A percentile compares a stretch with the other conserved stretches of the same genome.
These are phyloP conservation scores for Phylloscopus whistleri DNA, from an alignment of 2,113 vertebrate genomes.

Conservation along the genomic window DNA sequence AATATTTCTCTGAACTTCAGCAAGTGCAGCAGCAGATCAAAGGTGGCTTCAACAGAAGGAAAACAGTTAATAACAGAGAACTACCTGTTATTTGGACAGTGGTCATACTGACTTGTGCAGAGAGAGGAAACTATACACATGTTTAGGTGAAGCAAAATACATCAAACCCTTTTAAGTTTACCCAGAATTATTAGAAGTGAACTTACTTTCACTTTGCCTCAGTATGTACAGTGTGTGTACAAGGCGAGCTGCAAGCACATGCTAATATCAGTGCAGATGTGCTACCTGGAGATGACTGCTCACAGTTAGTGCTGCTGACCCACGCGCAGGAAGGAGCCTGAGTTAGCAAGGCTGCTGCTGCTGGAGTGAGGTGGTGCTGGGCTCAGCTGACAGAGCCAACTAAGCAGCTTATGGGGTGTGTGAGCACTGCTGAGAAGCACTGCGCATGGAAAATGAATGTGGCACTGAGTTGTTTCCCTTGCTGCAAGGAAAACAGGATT, in stretches of 20 bases:
- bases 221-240: neutral
- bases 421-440: neutral
- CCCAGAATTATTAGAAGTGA: neutral
- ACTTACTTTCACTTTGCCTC: constrained; percentile 10
- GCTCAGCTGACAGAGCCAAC: neutral
- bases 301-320: neutral
- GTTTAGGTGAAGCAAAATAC: neutral
- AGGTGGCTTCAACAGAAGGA: neutral
- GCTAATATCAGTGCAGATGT: neutral
- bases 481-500: constrained; percentile 6
- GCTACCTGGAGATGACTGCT: neutral
- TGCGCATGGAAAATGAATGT: neutral
- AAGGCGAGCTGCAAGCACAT: neutral
- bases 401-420: constrained; percentile 8
- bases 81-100: neutral
- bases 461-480: neutral
- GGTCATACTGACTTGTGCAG: neutral
- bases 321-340: neutral
- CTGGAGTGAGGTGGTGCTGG: neutral
- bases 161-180: neutral
- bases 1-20: neutral
- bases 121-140: neutral
- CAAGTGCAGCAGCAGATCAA: neutral
- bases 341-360: neutral
- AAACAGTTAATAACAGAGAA: neutral